phyloP scores from a whole-genome alignment of 2,797 vertebrate genomes.

The Numenius phaeopus region DNA sequence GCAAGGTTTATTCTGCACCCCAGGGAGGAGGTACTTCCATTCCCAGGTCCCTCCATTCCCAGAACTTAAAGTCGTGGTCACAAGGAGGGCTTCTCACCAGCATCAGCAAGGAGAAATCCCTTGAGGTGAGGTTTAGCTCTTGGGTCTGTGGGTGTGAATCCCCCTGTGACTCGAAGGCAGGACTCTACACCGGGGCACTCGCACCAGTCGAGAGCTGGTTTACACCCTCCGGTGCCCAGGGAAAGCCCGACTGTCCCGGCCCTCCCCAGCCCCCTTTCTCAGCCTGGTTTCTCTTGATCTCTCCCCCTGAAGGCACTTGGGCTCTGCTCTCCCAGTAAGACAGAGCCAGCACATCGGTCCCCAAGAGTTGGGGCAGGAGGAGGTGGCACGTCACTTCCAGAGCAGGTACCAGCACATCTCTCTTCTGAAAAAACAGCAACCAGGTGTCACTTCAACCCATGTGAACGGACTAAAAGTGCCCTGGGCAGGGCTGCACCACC shows the following conservation, averaged over 20 bases:
- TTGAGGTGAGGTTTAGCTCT: neutral
- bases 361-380: fast-evolving
- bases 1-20: neutral
- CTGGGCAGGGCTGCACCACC: neutral
- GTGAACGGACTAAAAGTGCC: neutral
- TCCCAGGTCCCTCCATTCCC: fast-evolving
- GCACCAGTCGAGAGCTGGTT: neutral
- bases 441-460: neutral
- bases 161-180: fast-evolving
- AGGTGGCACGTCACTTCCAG: neutral
- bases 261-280: neutral
- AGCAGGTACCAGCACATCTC: neutral
- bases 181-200: neutral
- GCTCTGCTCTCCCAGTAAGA: neutral
- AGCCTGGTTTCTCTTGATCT: neutral
- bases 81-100: neutral
- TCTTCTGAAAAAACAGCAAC: neutral
- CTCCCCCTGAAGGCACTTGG: neutral
- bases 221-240: neutral
- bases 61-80: neutral
- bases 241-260: fast-evolving
- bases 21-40: neutral
- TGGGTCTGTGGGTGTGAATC: fast-evolving
- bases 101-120: neutral
- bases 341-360: fast-evolving